Base-by-base conservation (phyloP, 2,888 invertebrate species). In the Drosophila leonis region DNA sequence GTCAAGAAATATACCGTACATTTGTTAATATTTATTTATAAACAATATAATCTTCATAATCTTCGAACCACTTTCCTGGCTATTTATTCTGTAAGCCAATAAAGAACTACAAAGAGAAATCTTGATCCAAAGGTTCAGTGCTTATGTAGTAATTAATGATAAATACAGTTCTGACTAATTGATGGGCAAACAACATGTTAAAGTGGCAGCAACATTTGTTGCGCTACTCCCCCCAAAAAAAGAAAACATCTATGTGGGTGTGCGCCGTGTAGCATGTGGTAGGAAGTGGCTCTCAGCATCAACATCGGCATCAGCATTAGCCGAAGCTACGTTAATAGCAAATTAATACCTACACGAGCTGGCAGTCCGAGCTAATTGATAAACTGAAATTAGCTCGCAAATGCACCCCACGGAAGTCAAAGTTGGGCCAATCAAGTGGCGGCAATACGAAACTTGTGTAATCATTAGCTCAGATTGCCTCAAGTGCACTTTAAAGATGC, bases 111-210 rank as follows among this genome's bases (percentile, higher is more conserved):
- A 39, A 66, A 52, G 57, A 27, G 48, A 44, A 76, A 60, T 66
- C 39, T 31, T 15, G 18, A 65, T 66, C 35, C 10, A 13, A 24
- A 46, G 18, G 15, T 7, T 74, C 35, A 27, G 29, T 31, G 44
- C 27, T n/a, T 49, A 39, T 12, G 10, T 42, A 60, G 67, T 80
- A 86, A 86, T 82, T 86, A 77, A 82, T 87, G 77, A 82, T 87
- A 71, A 72, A 83, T 65, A 65, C 72, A 65, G 70, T 82, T 81
- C 63, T 57, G 61, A 65, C 81, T 84, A 84, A 84, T 84, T 84
- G 89, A 80, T 72, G 79, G 64, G 66, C 57, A 62, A 81, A 69
- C 66, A 70, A 63, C 72, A 77, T 55, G 66, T 56, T 55, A 37
- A 80, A 49, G 62, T 46, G 69, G 67, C 78, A 67, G 67, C 65